Percentiles rank a stretch among this genome's conserved stretches.
Evolutionary conservation across 2,113 vertebrate species (phyloP).

Genomic region (Mustelus asterias): DNA sequence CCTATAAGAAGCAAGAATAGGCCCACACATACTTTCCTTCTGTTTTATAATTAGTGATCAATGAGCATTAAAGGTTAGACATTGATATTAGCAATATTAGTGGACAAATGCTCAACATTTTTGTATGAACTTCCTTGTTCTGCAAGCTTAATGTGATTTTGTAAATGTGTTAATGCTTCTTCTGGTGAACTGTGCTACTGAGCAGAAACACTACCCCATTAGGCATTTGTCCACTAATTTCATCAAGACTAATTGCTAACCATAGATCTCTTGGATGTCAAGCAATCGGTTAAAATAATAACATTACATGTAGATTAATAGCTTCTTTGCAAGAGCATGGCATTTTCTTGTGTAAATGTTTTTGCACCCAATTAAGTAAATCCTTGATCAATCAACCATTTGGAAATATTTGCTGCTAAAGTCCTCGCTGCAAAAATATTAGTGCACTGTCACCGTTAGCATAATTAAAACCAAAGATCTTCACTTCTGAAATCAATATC

Average conservation of each 20-base stretch:
- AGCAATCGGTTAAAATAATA: background rate
- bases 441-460: background rate
- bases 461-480: constrained; percentile 19
- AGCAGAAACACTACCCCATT: background rate
- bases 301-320: background rate
- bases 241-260: background rate
- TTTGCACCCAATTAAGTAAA: background rate
- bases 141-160: background rate
- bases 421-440: background rate
- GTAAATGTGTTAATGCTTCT: background rate
- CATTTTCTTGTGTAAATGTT: background rate
- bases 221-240: background rate
- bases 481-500: background rate
- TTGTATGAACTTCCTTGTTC: background rate
- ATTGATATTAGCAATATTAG: background rate
- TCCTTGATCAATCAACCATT: background rate
- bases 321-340: background rate
- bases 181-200: background rate
- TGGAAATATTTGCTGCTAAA: background rate
- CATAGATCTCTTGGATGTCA: background rate
- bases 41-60: background rate
- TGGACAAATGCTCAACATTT: background rate
- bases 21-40: background rate
- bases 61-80: background rate
- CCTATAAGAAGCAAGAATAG: background rate